Conservation (phyloP, 2,113 vertebrate genomes). For the zebrafish (Danio rerio) region DNA sequence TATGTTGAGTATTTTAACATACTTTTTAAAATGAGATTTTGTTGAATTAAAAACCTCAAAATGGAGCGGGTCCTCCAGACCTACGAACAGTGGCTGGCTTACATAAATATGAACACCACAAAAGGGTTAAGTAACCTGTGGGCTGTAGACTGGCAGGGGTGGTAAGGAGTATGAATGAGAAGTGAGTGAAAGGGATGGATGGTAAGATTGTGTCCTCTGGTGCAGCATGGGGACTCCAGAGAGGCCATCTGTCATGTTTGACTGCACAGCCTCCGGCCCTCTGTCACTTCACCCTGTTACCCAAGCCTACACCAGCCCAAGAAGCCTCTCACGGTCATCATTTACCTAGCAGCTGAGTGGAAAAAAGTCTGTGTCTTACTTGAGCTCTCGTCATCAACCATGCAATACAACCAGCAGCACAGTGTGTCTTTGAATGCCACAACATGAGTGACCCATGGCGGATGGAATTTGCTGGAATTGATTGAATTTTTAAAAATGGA, state of each 20-base stretch:
- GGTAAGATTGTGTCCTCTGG: not conserved
- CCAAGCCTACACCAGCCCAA: not conserved
- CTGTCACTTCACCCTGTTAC: conserved; percentile 27
- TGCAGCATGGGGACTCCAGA: conserved; percentile 21
- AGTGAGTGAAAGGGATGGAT: conserved; percentile 4
- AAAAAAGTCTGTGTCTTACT: not conserved
- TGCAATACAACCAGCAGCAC: not conserved
- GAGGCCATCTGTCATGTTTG: conserved; percentile 41
- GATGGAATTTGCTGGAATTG: no score
- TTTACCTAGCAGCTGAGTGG: conserved; percentile 21
- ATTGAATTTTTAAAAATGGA: no score
- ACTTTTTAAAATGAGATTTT: no score
- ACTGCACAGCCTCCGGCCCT: conserved; percentile 34
- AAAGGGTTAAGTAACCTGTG: not conserved
- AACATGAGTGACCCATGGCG: not conserved
- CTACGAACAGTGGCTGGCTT: no score
- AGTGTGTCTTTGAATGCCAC: no score
- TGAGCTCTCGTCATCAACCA: not conserved
- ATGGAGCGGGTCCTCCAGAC: no score
- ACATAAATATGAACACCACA: no score
- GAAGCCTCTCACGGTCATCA: conserved; percentile 15
- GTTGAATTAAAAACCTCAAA: no score
- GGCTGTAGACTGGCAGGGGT: not conserved
- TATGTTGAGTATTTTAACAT: no score
- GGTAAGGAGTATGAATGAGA: conserved; percentile 4